These are phyloP conservation scores for Notiomystis cincta DNA, from an alignment of 2,113 vertebrate genomes.

Conservation along the genomic window DNA sequence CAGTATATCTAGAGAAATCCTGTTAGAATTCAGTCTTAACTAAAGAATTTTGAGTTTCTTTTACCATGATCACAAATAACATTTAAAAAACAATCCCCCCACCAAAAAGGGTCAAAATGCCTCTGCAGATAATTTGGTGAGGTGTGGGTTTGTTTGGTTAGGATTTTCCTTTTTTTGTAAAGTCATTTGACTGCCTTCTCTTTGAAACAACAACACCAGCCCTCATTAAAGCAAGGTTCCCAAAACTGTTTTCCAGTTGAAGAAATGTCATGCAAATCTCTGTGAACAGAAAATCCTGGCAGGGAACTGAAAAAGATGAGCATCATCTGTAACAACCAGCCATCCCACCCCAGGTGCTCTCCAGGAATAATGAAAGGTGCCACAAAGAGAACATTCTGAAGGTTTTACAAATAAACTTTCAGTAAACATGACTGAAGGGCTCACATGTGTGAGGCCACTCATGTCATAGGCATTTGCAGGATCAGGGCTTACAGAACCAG, in stretches of 20 bases:
- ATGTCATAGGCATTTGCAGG: background rate
- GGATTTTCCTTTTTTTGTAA: background rate
- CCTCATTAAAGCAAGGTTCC: background rate
- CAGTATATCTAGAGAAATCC: background rate
- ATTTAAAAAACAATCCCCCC: background rate
- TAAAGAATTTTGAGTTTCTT: background rate
- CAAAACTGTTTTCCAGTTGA: background rate
- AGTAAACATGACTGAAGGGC: background rate
- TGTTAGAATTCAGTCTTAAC: background rate
- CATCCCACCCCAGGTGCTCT: background rate
- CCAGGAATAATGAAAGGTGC: background rate
- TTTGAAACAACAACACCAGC: background rate
- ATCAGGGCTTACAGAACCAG: conserved; percentile 23
- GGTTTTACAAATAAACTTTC: background rate
- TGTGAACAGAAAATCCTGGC: background rate
- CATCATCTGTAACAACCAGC: background rate
- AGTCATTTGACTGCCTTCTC: background rate
- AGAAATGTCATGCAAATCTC: background rate
- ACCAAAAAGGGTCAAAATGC: background rate
- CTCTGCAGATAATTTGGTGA: background rate
- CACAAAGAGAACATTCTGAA: background rate
- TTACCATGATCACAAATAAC: background rate
- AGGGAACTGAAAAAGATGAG: background rate
- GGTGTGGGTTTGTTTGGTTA: background rate
- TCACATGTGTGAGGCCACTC: background rate